A percentile compares a stretch with the other conserved stretches of the same genome.
Conservation (phyloP, 2,113 vertebrate species). For the Salvelinus fontinalis region DNA sequence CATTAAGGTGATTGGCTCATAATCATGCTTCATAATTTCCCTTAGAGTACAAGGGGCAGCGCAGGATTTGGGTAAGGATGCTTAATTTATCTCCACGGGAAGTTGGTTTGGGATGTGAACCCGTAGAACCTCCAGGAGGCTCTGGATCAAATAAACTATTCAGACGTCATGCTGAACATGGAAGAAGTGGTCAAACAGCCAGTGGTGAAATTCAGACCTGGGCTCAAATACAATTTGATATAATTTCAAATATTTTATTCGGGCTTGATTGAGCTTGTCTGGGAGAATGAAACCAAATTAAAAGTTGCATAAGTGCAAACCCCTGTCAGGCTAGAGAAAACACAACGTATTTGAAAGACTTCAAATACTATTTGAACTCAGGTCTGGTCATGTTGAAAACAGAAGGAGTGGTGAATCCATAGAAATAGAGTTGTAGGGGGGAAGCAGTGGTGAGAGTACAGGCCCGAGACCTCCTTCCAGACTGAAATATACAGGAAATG, state of each 20-base stretch:
- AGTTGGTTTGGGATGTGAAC: slow-evolving; percentile 26
- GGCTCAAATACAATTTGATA: too few relatives aligned
- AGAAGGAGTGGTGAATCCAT: too few relatives aligned
- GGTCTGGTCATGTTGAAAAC: too few relatives aligned
- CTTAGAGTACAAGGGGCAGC: slow-evolving; percentile 11
- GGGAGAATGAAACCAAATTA: neutral
- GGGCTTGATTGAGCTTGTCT: too few relatives aligned
- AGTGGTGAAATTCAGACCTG: neutral
- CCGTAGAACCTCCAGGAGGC: slow-evolving; percentile 17
- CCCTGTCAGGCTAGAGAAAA: neutral
- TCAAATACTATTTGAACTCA: too few relatives aligned
- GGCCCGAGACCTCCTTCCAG: too few relatives aligned
- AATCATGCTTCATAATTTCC: slow-evolving; percentile 43
- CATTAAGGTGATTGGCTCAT: slow-evolving; percentile 53
- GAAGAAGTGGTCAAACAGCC: neutral
- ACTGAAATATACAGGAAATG: too few relatives aligned
- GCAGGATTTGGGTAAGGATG: slow-evolving; percentile 27
- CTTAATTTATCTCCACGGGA: slow-evolving; percentile 25
- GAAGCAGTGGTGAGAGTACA: too few relatives aligned
- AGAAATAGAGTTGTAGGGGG: too few relatives aligned
- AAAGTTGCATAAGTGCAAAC: neutral
- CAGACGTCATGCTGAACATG: slow-evolving; percentile 11
- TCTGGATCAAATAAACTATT: slow-evolving; percentile 34
- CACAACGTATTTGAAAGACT: too few relatives aligned
- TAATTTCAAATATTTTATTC: too few relatives aligned